phyloP scores from a whole-genome alignment of 2,797 vertebrate species.

The Pantherophis vulpinus region DNA sequence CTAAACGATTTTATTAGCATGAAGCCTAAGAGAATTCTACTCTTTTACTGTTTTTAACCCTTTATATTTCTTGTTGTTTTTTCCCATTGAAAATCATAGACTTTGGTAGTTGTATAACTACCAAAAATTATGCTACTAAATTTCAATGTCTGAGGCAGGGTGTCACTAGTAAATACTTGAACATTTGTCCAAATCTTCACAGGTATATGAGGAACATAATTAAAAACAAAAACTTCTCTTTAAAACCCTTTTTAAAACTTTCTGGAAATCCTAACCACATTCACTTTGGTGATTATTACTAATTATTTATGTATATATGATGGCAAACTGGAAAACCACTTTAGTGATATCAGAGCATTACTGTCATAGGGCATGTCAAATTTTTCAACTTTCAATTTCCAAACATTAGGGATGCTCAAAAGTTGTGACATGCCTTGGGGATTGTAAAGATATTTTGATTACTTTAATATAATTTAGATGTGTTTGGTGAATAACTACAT shows the following conservation, averaged over 20 bases:
- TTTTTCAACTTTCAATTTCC: no score
- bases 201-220: not conserved
- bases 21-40: not conserved
- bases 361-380: not conserved
- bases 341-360: not conserved
- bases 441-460: no score
- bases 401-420: no score
- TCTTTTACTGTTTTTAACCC: not conserved
- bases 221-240: not conserved
- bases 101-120: not conserved
- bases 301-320: not conserved
- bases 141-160: not conserved
- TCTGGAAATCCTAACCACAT: not conserved
- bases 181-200: not conserved
- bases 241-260: not conserved
- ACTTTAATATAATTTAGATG: no score
- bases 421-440: no score
- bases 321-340: not conserved
- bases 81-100: not conserved
- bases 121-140: not conserved
- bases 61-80: not conserved
- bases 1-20: not conserved
- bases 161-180: not conserved
- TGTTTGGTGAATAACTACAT: no score
- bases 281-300: not conserved